These are phyloP conservation scores for Eupithecia centaureata DNA, from an alignment of 2,888 invertebrate species.

Conservation along the genomic window DNA sequence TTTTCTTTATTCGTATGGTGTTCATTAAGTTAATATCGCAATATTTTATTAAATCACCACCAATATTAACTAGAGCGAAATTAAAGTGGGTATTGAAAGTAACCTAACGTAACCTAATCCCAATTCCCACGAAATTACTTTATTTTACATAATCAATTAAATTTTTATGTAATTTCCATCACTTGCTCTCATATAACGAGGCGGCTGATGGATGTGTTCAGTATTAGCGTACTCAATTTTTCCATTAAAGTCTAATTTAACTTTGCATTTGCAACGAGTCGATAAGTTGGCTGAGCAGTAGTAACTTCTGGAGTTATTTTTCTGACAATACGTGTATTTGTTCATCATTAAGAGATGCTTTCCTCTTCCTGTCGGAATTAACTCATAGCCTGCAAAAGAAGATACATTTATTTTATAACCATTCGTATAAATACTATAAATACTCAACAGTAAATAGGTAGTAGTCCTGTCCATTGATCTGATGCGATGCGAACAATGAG, in stretches of 20 bases:
- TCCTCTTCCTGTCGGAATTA: conserved; percentile 16
- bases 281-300: background rate
- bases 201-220: background rate
- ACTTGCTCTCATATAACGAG: background rate
- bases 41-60: background rate
- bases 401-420: background rate
- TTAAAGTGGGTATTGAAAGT: background rate
- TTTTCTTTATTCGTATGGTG: too few species aligned
- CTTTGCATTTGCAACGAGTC: conserved; percentile 3
- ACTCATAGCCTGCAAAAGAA: conserved; percentile 3
- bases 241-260: background rate
- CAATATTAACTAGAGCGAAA: background rate
- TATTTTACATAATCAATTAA: background rate
- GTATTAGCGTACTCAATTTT: background rate
- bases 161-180: conserved; percentile 4
- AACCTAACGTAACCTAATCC: background rate
- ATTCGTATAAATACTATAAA: too few species aligned
- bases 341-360: conserved; percentile 15
- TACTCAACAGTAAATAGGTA: too few species aligned
- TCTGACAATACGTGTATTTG: conserved; percentile 17
- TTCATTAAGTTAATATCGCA: too few species aligned
- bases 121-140: background rate
- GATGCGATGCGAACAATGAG: too few species aligned
- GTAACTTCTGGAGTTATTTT: background rate
- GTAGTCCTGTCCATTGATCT: too few species aligned